Base-by-base conservation (phyloP, 1,140 invertebrate species). In the Littorina saxatilis region DNA sequence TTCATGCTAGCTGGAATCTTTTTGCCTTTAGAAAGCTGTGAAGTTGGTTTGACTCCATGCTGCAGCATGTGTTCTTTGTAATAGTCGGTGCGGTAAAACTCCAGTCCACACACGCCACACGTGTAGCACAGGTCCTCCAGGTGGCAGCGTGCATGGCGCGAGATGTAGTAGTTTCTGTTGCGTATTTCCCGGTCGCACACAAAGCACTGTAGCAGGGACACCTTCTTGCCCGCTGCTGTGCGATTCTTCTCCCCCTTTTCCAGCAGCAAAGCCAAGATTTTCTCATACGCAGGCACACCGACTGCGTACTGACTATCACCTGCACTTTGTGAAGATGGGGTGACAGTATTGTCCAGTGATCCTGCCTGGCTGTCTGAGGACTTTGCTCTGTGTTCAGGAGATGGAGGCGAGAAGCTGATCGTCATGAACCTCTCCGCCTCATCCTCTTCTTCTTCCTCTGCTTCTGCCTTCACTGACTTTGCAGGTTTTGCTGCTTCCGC, bases 141-240 rank as follows among this genome's bases (percentile, higher is more conserved):
- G 37, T 78, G 76, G 3, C 76, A 78, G 35, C 76, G 76, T 29
- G 76, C 76, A 66, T 78, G 76, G 20, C 76, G 32, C 5, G 76
- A 63, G 55, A 78, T 78, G 58, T 78, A 78, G 27, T 78, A 78
- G 39, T 78, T 78, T 5, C 76, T 55, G 55, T 78, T 78, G 11
- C 76, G 76, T n/a, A 78, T 63, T 43, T 78, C 76, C 29, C 76
- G 5, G 39, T 78, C 76, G 55, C 76, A 78, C 1, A 78, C 76
- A 78, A 78, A 78, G 76, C 76, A 78, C 27, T 78, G 76, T 37
- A 78, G 50, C 32, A 78, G 37, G 27, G 76, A 78, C 32, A 63
- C 55, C n/a, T 78, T 78, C 55, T 39, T 78, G 13, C 76, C 76
- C 3, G 55, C 66, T 1, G 35, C 5, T 39, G 76, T 58, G 32